Evolutionary conservation across 2,113 vertebrate genomes (phyloP), one percentile per base, ranked within the genome.

Genomic region (Glaucomys volans): DNA sequence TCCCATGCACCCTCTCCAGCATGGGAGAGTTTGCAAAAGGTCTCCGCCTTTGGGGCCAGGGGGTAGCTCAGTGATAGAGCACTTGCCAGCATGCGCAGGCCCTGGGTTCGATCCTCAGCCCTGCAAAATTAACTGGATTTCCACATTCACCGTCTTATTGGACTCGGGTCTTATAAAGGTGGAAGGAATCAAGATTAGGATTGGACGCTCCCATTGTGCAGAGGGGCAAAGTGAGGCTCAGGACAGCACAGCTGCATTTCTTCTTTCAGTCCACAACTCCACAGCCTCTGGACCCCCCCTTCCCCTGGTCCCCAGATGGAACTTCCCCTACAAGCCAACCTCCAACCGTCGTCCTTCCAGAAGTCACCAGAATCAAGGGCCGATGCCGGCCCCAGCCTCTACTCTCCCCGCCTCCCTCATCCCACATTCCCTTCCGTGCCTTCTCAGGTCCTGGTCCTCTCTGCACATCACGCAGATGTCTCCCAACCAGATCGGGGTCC

Each of bases 301-400:
- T 24, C 30, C 30, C 30, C 42, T 37, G 37, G 13, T 16, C 52
- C 71, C 82, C 14, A 1, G 1, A 0, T 18, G 30, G 44, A 37
- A 37, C 54, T 71, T 91, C 62, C 59, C 44, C 37, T 28, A 11
- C 8, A 22, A 71, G 40, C 37, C 80, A 74, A 47, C 69, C 50
- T 54, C 32, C 4, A 6, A 3, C 32, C 20, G 1, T 24, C 47
- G 4, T 8, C 47, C 40, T 57, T 24, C 1, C 1, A 42, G 64
- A 76, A 54, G 44, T 40, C 75, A 62, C 87, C 50, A 40, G 26
- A 84, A 84, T 20, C 57, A 0, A 44, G 81, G 22, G 16, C 22
- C 40, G 66, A 8, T 4, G 0, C 26, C 1, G 0, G 10, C 5
- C 24, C 2, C 0, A 24, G 37, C 17, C 17, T 12, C 28, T 4